These are phyloP conservation scores for Pandion haliaetus DNA, from an alignment of 2,113 vertebrate species.

Conservation along the genomic window DNA sequence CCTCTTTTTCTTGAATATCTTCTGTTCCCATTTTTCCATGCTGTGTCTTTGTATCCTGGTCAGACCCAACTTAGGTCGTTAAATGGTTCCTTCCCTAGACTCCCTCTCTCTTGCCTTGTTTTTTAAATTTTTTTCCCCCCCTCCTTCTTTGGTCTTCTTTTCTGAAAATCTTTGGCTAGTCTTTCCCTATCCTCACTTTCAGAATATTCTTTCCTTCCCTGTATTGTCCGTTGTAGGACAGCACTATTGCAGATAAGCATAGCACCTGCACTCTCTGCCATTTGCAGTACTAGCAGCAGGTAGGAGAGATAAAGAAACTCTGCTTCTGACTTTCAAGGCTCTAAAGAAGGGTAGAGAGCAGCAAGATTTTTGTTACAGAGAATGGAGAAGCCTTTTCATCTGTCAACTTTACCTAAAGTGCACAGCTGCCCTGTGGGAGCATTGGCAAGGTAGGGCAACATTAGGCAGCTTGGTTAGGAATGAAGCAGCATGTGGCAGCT, in stretches of 20 bases:
- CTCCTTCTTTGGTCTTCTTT: background rate
- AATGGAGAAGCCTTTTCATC: background rate
- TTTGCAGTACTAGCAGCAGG: slow-evolving; percentile 1
- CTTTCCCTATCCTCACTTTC: background rate
- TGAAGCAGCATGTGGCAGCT: background rate
- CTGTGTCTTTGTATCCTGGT: background rate
- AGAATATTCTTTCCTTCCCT: background rate
- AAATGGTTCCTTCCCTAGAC: background rate
- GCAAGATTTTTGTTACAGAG: background rate
- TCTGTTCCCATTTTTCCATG: background rate
- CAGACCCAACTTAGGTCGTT: background rate
- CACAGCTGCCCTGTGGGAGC: background rate
- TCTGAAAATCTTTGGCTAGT: background rate
- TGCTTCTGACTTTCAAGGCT: background rate
- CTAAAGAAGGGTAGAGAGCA: background rate
- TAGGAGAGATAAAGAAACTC: slow-evolving; percentile 17
- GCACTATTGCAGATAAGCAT: background rate
- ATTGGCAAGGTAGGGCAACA: background rate
- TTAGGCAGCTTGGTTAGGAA: background rate
- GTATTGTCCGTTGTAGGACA: background rate
- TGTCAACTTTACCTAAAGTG: background rate
- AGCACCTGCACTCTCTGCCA: background rate
- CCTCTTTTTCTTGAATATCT: background rate
- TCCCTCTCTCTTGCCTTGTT: background rate
- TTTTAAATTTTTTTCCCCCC: background rate